phyloP scores from a whole-genome alignment of 1,140 invertebrate species.

The Zaprionus capensis region DNA sequence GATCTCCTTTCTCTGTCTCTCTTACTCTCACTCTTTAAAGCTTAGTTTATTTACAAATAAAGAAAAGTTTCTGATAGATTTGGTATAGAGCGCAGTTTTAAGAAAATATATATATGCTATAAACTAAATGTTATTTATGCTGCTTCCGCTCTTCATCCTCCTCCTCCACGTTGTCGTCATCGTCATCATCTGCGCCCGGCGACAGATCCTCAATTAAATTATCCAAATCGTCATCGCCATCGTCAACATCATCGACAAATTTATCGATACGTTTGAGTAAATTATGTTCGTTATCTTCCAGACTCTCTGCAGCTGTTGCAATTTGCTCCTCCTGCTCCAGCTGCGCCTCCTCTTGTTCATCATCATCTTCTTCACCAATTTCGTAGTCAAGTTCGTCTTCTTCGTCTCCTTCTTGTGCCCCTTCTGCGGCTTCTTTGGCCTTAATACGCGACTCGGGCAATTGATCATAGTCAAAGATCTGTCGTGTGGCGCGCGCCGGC shows the following conservation, averaged over 20 bases:
- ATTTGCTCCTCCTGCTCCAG: constrained; percentile 33
- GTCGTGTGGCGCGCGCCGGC: constrained; percentile 66
- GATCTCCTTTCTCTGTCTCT: constrained; percentile 4
- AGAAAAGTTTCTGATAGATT: constrained; percentile 78
- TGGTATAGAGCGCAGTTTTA: constrained; percentile 78
- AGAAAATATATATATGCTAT: constrained; percentile 47
- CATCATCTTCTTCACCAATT: constrained; percentile 4
- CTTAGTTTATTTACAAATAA: constrained; percentile 71
- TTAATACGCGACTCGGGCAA: constrained; percentile 78
- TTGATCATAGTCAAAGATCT: constrained; percentile 83
- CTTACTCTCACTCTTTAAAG: constrained; percentile 61
- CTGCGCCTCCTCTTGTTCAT: constrained; percentile 42
- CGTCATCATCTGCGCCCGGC: constrained; percentile 30
- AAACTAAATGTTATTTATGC: constrained; percentile 48
- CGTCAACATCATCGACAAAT: constrained; percentile 70
- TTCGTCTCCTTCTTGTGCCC: constrained; percentile 5
- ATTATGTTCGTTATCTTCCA: constrained; percentile 56
- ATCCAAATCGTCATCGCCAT: constrained; percentile 70
- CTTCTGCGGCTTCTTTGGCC: constrained; percentile 34
- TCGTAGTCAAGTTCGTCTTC: constrained; percentile 27
- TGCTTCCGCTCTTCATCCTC: constrained; percentile 23
- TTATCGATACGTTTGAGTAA: constrained; percentile 78
- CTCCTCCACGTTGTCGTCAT: constrained; percentile 26
- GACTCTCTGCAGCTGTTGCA: constrained; percentile 23
- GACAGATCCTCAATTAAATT: constrained; percentile 63